A percentile compares a stretch with the other conserved stretches of the same genome.
Evolutionary conservation across 2,888 invertebrate genomes (phyloP).

Genomic region (Rhorus exstirpatorius): DNA sequence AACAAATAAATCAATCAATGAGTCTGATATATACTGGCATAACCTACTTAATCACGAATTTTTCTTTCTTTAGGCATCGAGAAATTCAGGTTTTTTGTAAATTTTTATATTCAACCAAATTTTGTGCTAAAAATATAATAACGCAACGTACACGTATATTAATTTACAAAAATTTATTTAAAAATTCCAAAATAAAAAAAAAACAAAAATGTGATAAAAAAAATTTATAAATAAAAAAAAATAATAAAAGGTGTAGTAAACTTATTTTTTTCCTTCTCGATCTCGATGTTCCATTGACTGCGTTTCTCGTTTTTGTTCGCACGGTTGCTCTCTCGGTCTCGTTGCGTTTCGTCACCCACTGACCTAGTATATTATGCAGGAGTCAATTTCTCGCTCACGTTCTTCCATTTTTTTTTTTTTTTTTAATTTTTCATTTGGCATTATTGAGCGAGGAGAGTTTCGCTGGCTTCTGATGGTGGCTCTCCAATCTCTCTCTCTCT

Average conservation of each 20-base stretch:
- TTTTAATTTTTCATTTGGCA: not conserved
- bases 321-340: slow-evolving; percentile 17
- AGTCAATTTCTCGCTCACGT: slow-evolving; percentile 79
- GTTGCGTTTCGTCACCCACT: slow-evolving; percentile 78
- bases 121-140: no score
- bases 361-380: slow-evolving; percentile 77
- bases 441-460: slow-evolving; percentile 18
- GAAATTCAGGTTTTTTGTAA: no score
- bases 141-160: no score
- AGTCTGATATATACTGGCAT: no score
- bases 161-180: no score
- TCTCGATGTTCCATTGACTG: not conserved
- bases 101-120: no score
- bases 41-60: no score
- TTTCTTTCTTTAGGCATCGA: no score
- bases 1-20: no score
- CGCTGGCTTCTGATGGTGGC: slow-evolving; percentile 13
- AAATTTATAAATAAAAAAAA: no score
- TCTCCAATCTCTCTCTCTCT: slow-evolving; percentile 4
- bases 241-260: not conserved
- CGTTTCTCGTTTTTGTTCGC: not conserved
- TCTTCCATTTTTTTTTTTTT: slow-evolving; percentile 49
- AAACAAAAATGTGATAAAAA: no score
- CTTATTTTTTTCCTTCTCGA: not conserved
- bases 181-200: no score